Percentiles rank a stretch among this genome's conserved stretches.
Evolutionary conservation across 2,797 vertebrate genomes (phyloP).

Genomic region (Poeciliopsis gracilis): DNA sequence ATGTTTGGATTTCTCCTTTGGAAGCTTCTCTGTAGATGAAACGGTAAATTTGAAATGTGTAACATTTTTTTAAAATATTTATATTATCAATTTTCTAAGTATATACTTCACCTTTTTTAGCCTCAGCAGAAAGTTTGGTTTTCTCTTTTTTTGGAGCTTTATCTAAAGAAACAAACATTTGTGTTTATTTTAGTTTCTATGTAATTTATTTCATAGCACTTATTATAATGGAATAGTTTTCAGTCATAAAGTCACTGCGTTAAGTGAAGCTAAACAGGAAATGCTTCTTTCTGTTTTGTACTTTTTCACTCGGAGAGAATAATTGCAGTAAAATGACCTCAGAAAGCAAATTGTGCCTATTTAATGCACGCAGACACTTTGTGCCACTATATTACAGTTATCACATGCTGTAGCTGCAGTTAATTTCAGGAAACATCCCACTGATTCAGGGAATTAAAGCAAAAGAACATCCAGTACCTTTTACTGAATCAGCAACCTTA

Average conservation of each 20-base stretch:
- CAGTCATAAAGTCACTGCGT: slow-evolving; percentile 2
- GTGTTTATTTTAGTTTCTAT: background rate
- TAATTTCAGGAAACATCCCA: slow-evolving; percentile 4
- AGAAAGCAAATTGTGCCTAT: slow-evolving; percentile 34
- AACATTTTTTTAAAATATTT: background rate
- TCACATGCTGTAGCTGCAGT: slow-evolving; percentile 20
- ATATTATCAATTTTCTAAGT: background rate
- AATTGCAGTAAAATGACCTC: slow-evolving; percentile 31
- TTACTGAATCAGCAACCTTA: slow-evolving; percentile 40
- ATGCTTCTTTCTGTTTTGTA: slow-evolving; percentile 54
- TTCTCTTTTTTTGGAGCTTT: slow-evolving; percentile 41
- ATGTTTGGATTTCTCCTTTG: background rate
- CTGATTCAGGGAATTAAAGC: slow-evolving; percentile 21
- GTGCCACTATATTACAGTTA: slow-evolving; percentile 11
- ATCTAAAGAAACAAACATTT: background rate
- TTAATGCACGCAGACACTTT: slow-evolving; percentile 30
- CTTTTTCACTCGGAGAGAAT: slow-evolving; percentile 30
- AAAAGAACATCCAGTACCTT: slow-evolving; percentile 44
- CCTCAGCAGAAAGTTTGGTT: slow-evolving; percentile 18
- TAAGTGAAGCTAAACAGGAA: slow-evolving; percentile 22
- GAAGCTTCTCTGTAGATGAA: background rate
- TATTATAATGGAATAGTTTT: background rate
- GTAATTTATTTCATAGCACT: background rate
- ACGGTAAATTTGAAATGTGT: background rate
- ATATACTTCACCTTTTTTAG: slow-evolving; percentile 48